These are phyloP conservation scores for Chondrilla cf. caribensis DNA, from an alignment of 37 sponge, comb jelly and placozoan genomes.

Conservation along the genomic window DNA sequence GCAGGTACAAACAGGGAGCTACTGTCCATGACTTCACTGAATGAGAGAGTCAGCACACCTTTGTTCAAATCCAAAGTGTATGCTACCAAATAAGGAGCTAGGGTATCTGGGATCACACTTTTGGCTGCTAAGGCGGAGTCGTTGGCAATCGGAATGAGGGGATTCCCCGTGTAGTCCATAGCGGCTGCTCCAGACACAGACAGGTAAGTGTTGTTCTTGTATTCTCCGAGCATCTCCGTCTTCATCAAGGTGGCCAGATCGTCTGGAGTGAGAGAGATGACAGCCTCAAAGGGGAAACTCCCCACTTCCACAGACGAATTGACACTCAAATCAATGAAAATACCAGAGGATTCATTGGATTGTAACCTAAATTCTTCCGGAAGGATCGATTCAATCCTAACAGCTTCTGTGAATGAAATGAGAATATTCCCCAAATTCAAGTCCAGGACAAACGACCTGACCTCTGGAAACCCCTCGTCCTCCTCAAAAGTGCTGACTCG, in stretches of 20 bases:
- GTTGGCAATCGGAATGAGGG: constrained; percentile 33
- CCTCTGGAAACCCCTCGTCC: constrained; percentile 59
- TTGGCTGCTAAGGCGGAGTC: constrained; percentile 17
- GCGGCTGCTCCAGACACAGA: constrained; percentile 4
- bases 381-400: constrained; percentile 36
- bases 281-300: constrained; percentile 20
- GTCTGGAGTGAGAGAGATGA: constrained; percentile 32
- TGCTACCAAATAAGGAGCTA: constrained; percentile 34
- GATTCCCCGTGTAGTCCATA: constrained; percentile 49
- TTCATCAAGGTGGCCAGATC: constrained; percentile 61
- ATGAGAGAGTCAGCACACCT: constrained; percentile 59
- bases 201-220: constrained; percentile 46
- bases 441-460: constrained; percentile 68
- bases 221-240: constrained; percentile 30
- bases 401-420: constrained; percentile 73
- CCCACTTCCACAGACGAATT: background rate
- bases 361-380: constrained; percentile 30
- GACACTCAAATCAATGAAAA: background rate
- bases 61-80: constrained; percentile 60
- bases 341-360: constrained; percentile 15
- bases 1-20: constrained; percentile 44
- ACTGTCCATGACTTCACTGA: constrained; percentile 76
- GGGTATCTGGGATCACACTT: constrained; percentile 38
- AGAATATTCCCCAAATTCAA: constrained; percentile 38
- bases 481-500: constrained; percentile 15